Percentiles rank a stretch among this genome's conserved stretches.
Evolutionary conservation across 2,113 vertebrate genomes (phyloP).

Genomic region (Piprites chloris): DNA sequence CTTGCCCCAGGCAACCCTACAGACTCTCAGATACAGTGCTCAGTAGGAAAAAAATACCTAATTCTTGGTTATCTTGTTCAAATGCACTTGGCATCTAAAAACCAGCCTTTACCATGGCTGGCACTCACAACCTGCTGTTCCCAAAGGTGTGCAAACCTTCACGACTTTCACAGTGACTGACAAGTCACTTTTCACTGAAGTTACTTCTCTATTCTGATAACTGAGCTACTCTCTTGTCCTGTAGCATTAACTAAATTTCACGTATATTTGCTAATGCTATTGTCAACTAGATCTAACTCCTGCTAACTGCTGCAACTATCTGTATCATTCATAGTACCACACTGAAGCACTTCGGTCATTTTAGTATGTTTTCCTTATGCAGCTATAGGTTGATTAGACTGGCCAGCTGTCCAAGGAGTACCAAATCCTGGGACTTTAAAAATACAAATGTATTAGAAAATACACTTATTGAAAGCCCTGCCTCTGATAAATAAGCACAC

Average conservation of each 20-base stretch:
- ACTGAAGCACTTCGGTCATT: background rate
- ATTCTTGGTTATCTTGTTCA: background rate
- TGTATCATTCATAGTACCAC: background rate
- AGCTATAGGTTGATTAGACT: background rate
- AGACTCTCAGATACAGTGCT: background rate
- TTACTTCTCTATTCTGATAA: background rate
- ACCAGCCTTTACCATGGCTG: background rate
- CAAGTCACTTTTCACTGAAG: background rate
- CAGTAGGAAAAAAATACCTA: background rate
- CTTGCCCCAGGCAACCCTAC: background rate
- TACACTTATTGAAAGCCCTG: background rate
- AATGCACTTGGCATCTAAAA: background rate
- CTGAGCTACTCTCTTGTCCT: background rate
- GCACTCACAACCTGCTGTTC: fast-evolving
- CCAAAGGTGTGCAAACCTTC: background rate
- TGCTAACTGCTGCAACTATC: background rate
- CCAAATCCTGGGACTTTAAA: background rate
- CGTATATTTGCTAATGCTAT: fast-evolving
- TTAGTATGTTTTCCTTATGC: background rate
- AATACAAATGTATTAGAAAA: background rate
- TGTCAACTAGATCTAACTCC: background rate
- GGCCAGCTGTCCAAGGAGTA: background rate
- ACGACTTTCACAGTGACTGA: background rate
- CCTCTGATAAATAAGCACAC: background rate
- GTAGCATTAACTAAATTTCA: background rate